Percentiles rank a stretch among this genome's conserved stretches.
Evolutionary conservation across 2,888 invertebrate genomes (phyloP).

Genomic region (Dryococelus australis): DNA sequence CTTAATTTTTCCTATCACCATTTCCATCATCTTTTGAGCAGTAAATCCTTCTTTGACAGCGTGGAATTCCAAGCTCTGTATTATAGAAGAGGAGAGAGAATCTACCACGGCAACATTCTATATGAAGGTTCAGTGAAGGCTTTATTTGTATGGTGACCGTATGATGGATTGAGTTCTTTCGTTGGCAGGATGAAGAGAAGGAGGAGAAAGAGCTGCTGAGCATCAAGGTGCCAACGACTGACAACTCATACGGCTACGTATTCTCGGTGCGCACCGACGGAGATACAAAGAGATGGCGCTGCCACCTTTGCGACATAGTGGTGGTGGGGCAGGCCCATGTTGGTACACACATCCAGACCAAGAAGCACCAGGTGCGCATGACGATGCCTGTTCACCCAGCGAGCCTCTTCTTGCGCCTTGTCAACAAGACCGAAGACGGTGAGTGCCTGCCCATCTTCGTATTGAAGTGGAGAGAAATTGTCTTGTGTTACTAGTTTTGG

Average conservation of each 20-base stretch:
- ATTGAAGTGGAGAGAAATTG: too few species aligned
- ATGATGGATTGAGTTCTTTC: neutral
- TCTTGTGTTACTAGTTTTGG: too few species aligned
- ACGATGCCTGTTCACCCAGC: conserved; percentile 57
- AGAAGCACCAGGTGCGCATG: conserved; percentile 58
- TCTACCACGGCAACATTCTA: too few species aligned
- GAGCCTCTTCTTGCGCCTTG: conserved; percentile 46
- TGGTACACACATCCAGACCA: conserved; percentile 50
- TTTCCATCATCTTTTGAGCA: too few species aligned
- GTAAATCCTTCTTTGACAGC: too few species aligned
- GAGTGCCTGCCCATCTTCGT: conserved; percentile 31
- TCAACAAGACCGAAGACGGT: conserved; percentile 43
- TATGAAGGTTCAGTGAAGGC: too few species aligned
- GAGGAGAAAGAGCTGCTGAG: conserved; percentile 35
- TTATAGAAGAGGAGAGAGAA: too few species aligned
- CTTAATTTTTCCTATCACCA: too few species aligned
- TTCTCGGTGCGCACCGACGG: conserved; percentile 55
- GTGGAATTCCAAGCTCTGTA: too few species aligned
- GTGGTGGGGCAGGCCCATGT: conserved; percentile 45
- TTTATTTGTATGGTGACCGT: too few species aligned
- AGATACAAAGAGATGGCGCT: conserved; percentile 53
- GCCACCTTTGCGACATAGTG: conserved; percentile 63
- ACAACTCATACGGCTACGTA: conserved; percentile 60
- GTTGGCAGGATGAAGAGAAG: neutral
- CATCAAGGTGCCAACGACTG: conserved; percentile 55